Evolutionary conservation across 2,888 invertebrate species (phyloP).

Genomic region (Cataglyphis rosenhaueri): DNA sequence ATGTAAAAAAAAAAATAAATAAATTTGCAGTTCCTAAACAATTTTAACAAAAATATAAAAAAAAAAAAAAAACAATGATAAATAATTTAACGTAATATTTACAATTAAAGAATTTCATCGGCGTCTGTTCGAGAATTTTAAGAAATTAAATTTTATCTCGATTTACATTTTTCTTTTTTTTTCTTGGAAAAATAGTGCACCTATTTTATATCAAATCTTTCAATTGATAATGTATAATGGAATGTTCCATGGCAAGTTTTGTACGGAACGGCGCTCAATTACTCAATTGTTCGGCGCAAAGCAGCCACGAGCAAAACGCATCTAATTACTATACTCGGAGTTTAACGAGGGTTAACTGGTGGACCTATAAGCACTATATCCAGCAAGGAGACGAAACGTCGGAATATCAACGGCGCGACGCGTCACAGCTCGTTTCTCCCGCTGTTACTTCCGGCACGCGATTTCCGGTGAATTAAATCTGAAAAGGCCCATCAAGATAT

Average conservation of each 20-base stretch:
- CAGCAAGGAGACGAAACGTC: not conserved
- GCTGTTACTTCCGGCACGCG: conserved; percentile 61
- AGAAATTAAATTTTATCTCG: not conserved
- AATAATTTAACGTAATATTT: not conserved
- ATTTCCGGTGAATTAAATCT: conserved; percentile 71
- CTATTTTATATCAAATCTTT: not conserved
- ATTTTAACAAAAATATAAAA: not conserved
- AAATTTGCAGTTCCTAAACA: not conserved
- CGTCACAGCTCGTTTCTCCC: conserved; percentile 41
- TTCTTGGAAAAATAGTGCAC: not conserved
- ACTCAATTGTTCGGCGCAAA: conserved; percentile 34
- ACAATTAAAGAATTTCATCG: not conserved
- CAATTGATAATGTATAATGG: not conserved
- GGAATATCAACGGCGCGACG: conserved; percentile 49
- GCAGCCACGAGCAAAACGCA: not conserved
- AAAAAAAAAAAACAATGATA: not conserved
- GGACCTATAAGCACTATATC: conserved; percentile 17
- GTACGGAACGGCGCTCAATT: not conserved
- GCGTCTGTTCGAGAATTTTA: not conserved
- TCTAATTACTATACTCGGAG: conserved; percentile 16
- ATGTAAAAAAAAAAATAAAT: not conserved
- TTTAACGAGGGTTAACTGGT: conserved; percentile 59
- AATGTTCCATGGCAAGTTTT: conserved; percentile 2
- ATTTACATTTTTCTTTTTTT: not conserved
- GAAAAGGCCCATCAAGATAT: conserved; percentile 27